Percentiles rank a stretch among this genome's conserved stretches.
These are phyloP conservation scores for Netelia virgata DNA, from an alignment of 2,888 invertebrate genomes.

Conservation along the genomic window DNA sequence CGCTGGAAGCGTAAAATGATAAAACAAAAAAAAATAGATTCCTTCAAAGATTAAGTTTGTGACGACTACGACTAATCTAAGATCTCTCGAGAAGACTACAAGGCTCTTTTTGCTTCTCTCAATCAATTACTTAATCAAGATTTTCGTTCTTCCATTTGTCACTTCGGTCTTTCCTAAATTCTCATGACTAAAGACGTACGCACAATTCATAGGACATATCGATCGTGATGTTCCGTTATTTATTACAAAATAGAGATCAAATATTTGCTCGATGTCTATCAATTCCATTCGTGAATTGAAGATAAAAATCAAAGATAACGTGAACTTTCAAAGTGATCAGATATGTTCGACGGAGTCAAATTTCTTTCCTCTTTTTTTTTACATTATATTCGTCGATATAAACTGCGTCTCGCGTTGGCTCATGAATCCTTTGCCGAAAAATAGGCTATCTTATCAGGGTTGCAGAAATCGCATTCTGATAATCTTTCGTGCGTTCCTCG, in stretches of 20 bases:
- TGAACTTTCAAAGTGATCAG: slow-evolving; percentile 53
- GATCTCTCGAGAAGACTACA: slow-evolving; percentile 9
- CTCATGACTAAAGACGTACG: slow-evolving; percentile 8
- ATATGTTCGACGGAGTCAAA: slow-evolving; percentile 53
- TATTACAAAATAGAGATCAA: slow-evolving; percentile 64
- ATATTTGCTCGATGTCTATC: slow-evolving; percentile 50
- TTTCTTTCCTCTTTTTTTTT: slow-evolving; percentile 8
- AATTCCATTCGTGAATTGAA: slow-evolving; percentile 61
- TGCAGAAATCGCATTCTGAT: slow-evolving; percentile 62
- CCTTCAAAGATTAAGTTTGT: slow-evolving; percentile 25
- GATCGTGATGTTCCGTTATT: slow-evolving; percentile 30
- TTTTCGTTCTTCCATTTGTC: background rate
- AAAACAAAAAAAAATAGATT: slow-evolving; percentile 1
- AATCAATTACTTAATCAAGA: background rate
- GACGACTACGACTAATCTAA: slow-evolving; percentile 37
- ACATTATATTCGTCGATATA: slow-evolving; percentile 31
- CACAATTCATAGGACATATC: slow-evolving; percentile 49
- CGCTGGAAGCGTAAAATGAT: slow-evolving; percentile 14
- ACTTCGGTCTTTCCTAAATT: too few relatives aligned
- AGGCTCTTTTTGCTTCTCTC: background rate
- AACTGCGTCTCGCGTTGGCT: slow-evolving; percentile 31
- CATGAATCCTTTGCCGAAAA: slow-evolving; percentile 63
- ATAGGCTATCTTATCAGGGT: slow-evolving; percentile 34
- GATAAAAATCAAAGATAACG: slow-evolving; percentile 21
- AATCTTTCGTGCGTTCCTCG: slow-evolving; percentile 58